Evolutionary conservation across 2,888 invertebrate genomes (phyloP), one percentile per base, ranked within the genome.

Genomic region (Ophioninae sp.): DNA sequence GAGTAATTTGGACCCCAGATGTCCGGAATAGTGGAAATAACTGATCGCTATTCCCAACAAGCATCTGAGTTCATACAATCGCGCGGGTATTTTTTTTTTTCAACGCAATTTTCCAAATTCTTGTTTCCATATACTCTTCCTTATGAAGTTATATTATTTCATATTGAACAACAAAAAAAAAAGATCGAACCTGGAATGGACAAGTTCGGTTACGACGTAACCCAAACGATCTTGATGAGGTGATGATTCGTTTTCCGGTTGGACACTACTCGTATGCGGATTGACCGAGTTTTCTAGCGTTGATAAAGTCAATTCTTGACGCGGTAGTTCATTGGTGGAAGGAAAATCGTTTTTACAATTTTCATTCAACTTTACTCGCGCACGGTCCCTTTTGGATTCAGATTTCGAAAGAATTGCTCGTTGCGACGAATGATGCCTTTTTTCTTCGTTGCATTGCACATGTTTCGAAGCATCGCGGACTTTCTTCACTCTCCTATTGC

Each of bases 121-220:
- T 30, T 30, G 30, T 30, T 30, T 2, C 30, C 30, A 30, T 3
- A 30, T 2, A 30, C 30, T 30, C 30, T 1, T 1, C 3, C 1
- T 30, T 30, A 51, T 6, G 51, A 17, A 13, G 23, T 30, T 2
- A 6, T 13, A 20, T 6, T 22, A 63, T 73, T 30, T 10, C 39
- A 65, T 39, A 13, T 13, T 37, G 0, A 65, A 30, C 30, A 30
- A 30, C 1, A 30, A 30, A 30, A 30, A 56, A 58, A 65, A 64
- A 23, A 73, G 13, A 22, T 73, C 79, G 13, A 79, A 84, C 84
- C 84, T 84, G 59, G 59, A 84, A 44, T 41, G 75, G 63, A 84
- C 81, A 20, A 84, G 84, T 8, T 76, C 75, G 9, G 71, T 63
- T n/a, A 81, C 79, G 56, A 84, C 63, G 56, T 63, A 51, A 0